phyloP scores from a whole-genome alignment of 2,888 invertebrate species.

The Abrostola tripartita region DNA sequence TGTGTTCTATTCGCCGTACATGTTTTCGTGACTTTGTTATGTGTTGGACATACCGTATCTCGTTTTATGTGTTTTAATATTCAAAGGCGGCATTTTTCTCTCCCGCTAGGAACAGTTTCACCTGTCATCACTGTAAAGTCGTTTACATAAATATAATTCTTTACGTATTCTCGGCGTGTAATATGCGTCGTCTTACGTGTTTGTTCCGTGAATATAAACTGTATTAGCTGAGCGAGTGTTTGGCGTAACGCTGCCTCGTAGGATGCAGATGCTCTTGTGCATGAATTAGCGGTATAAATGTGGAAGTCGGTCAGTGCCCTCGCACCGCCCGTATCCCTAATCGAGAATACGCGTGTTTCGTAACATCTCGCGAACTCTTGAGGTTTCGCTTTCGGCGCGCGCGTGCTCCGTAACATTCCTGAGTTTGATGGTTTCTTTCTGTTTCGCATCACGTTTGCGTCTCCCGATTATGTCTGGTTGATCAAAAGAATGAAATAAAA shows the following conservation, averaged over 20 bases:
- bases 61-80: conserved; percentile 72
- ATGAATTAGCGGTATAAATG: conserved; percentile 86
- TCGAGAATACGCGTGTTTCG: conserved; percentile 81
- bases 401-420: conserved; percentile 69
- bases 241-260: conserved; percentile 68
- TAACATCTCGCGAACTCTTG: conserved; percentile 75
- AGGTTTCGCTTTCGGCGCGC: conserved; percentile 80
- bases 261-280: conserved; percentile 82
- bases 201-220: conserved; percentile 80
- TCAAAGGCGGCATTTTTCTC: conserved; percentile 74
- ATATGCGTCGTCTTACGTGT: conserved; percentile 62
- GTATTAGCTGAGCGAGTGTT: conserved; percentile 69
- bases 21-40: conserved; percentile 71
- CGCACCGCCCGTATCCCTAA: conserved; percentile 79
- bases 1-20: conserved; percentile 72
- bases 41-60: conserved; percentile 69
- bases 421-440: conserved; percentile 67
- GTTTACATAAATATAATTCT: conserved; percentile 81
- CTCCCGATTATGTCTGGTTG: conserved; percentile 41
- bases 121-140: conserved; percentile 77
- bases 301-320: conserved; percentile 87
- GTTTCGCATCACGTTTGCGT: conserved; percentile 70
- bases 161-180: conserved; percentile 80
- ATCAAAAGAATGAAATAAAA: conserved; percentile 58
- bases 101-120: conserved; percentile 78